Percentiles rank a stretch among this genome's conserved stretches.
Conservation (phyloP, 2,888 invertebrate genomes). For the Plagodis pulveraria region DNA sequence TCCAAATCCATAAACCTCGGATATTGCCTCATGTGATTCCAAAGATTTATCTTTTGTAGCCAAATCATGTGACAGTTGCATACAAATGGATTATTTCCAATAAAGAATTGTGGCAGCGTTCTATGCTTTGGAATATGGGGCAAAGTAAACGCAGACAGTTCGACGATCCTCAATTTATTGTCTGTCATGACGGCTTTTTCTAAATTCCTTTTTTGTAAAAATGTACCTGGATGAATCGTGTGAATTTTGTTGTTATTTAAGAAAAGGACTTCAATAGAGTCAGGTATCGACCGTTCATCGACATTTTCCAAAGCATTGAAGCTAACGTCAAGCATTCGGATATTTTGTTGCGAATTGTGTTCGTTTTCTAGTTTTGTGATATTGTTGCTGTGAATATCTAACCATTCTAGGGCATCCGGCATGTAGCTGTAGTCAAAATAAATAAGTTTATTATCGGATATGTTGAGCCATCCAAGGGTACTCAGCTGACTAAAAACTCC, state of each 20-base stretch:
- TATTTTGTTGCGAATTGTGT: constrained; percentile 87
- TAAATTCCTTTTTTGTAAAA: constrained; percentile 88
- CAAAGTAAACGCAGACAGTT: constrained; percentile 89
- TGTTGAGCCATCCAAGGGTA: constrained; percentile 91
- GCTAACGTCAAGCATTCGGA: constrained; percentile 91
- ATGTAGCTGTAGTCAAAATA: constrained; percentile 93
- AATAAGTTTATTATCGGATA: constrained; percentile 90
- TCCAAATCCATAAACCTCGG: constrained; percentile 92
- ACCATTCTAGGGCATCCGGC: constrained; percentile 90
- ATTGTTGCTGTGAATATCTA: constrained; percentile 92
- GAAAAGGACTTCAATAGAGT: constrained; percentile 89
- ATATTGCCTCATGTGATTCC: constrained; percentile 89
- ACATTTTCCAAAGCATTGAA: constrained; percentile 89
- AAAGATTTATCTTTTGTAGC: constrained; percentile 91
- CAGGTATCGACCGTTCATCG: constrained; percentile 88
- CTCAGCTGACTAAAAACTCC: constrained; percentile 90
- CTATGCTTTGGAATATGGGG: constrained; percentile 87
- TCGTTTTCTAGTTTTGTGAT: constrained; percentile 90
- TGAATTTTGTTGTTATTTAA: constrained; percentile 91
- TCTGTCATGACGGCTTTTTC: constrained; percentile 91
- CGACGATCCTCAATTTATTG: constrained; percentile 90
- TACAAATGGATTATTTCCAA: constrained; percentile 92
- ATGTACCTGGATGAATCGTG: constrained; percentile 89
- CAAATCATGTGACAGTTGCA: constrained; percentile 96
- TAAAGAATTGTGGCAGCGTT: constrained; percentile 90